Evolutionary conservation across 2,888 invertebrate genomes (phyloP), one percentile per base, ranked within the genome.

Genomic region (Ectropis crepuscularia): DNA sequence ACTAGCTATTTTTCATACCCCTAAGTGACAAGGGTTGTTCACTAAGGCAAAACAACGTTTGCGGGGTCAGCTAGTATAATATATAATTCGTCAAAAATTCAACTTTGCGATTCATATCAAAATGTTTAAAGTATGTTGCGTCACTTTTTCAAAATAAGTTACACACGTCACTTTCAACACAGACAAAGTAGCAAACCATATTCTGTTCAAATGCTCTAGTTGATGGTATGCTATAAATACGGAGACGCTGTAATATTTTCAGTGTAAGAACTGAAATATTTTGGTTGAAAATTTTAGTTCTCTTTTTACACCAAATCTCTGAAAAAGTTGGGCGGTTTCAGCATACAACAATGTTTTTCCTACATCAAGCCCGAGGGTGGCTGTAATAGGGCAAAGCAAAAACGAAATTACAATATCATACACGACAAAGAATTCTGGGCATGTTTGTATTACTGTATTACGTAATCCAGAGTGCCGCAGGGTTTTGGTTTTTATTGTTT

Each of bases 391-490:
- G 49, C 16, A 61, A 38, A 54, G 39, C 49, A 43, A 61, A 61
- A 54, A 66, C 61, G 54, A 50, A 61, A 67, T 61, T 61, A 61
- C 63, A 63, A 61, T 60, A 61, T 54, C 61, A 54, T 62, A 51
- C 41, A 61, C n/a, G 47, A 62, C 51, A 57, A 62, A 57, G 41
- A 57, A 62, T 62, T 53, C 57, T 46, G 57, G 54, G 63, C 43
- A 63, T 67, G 55, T 64, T 63, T 61, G 57, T 61, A 61, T 61
- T 53, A 57, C 60, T 54, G n/a, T 59, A 42, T 38, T 54, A 38
- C 49, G 61, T 61, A 39, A 61, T 61, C 49, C 49, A 43, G 53
- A 53, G 50, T 50, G 63, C 57, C 66, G 57, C 53, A 45, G 61
- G 60, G 36, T 53, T 38, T 53, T 41, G n/a, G 16, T 41, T 53